Conservation (phyloP, 2,797 vertebrate species). For the Mergus octosetaceus region DNA sequence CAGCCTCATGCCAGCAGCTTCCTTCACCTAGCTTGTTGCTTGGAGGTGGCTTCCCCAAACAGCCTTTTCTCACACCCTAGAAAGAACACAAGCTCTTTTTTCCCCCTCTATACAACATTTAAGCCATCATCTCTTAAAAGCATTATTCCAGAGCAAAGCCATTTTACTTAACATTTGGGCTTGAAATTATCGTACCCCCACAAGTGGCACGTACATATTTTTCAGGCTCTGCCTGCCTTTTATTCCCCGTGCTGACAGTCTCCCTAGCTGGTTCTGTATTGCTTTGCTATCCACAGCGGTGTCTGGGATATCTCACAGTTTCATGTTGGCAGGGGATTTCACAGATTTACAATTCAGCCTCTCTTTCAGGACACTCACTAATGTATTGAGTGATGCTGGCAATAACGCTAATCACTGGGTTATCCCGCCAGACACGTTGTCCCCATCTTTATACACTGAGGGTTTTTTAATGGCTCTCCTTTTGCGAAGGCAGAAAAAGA, state of each 20-base stretch:
- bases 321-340: neutral
- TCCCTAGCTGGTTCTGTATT: neutral
- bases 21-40: neutral
- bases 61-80: neutral
- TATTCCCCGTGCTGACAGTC: neutral
- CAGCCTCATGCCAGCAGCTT: neutral
- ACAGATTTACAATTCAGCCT: neutral
- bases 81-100: neutral
- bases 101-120: neutral
- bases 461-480: constrained; percentile 60
- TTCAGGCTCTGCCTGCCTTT: neutral
- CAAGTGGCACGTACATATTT: rapidly evolving
- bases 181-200: neutral
- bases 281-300: neutral
- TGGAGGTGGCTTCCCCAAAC: neutral
- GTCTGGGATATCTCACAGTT: constrained; percentile 32
- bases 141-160: neutral
- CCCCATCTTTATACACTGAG: constrained; percentile 13
- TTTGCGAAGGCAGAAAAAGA: constrained; percentile 58
- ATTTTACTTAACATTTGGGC: neutral
- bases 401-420: neutral
- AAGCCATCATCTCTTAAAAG: neutral
- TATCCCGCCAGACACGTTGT: constrained; percentile 56
- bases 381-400: neutral
- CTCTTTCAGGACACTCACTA: neutral